Evolutionary conservation across 2,113 vertebrate species (phyloP), one percentile per base, ranked within the genome.

Genomic region (Promerops cafer): DNA sequence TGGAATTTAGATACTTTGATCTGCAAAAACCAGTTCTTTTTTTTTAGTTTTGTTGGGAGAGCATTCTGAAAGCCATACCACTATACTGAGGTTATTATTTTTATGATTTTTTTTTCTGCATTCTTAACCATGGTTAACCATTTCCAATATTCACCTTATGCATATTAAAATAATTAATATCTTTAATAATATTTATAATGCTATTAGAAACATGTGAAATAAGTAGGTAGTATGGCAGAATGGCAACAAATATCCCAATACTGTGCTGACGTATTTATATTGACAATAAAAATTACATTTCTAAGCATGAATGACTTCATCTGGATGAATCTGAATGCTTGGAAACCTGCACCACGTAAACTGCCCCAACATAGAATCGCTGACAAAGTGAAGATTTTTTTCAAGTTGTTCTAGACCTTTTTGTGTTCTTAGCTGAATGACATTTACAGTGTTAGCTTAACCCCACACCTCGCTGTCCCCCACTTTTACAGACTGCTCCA

Each of bases 261-360:
- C 4, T 45, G 1, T 47, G 13, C 8, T 37, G 54, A n/a, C 2
- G 40, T 57, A 63, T 37, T 89, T 70, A 70, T 28, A 57, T 0
- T 65, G 23, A 56, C 6, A 47, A 57, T 33, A 49, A 52, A 78
- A 63, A 2, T 27, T 71, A 7, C 6, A 28, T 50, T 93, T 50
- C 16, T 45, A 68, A 80, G 9, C 4, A 28, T 28, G 6, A 7
- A 35, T 44, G 11, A 42, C n/a, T 57, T 53, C 20, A 2, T 53
- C 57, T 66, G 12, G 18, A 57, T 71, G 15, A 66, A 57, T 33
- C 13, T 75, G 61, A 63, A 4, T 0, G 0, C 6, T 33, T 35
- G 19, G 8, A 12, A 8, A 71, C 5, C 10, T 7, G 33, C 26
- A 56, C 3, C 12, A 9, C 0, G 0, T 16, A 52, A 19, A 70